phyloP scores from a whole-genome alignment of 2,888 invertebrate species.

The Fragum fragum region DNA sequence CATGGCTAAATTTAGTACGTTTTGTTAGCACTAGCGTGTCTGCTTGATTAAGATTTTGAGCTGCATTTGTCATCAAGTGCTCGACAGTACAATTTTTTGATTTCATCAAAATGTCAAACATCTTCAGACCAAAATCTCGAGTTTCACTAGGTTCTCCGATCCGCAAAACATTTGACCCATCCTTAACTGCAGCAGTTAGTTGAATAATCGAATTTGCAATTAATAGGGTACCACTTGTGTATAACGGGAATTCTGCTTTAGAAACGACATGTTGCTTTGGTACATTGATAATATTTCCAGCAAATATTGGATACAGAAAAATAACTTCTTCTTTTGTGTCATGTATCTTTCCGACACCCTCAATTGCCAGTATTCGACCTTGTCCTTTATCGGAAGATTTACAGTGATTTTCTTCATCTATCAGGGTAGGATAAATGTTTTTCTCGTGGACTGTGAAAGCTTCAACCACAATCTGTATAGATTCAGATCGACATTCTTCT shows the following conservation, averaged over 20 bases:
- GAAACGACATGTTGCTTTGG: background rate
- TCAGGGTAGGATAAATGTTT: background rate
- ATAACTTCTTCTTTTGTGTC: background rate
- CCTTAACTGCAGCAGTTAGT: background rate
- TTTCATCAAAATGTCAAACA: background rate
- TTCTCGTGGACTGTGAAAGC: background rate
- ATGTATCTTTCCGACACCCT: constrained; percentile 18
- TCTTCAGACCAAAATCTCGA: background rate
- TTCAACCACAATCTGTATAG: background rate
- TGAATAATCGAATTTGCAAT: background rate
- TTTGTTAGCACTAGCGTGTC: background rate
- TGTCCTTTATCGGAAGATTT: background rate
- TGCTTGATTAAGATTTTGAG: background rate
- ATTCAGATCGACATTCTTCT: background rate
- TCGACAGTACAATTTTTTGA: background rate
- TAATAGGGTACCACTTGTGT: background rate
- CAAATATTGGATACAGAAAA: constrained; percentile 2
- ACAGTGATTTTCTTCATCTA: background rate
- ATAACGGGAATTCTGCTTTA: background rate
- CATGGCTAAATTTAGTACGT: background rate
- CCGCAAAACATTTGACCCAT: background rate
- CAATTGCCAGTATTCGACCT: constrained; percentile 15
- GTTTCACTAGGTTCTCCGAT: background rate
- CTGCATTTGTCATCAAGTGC: background rate
- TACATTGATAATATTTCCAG: background rate